Percentiles rank a stretch among this genome's conserved stretches.
phyloP scores from a whole-genome alignment of 2,113 vertebrate species.

The Tichodroma muraria region DNA sequence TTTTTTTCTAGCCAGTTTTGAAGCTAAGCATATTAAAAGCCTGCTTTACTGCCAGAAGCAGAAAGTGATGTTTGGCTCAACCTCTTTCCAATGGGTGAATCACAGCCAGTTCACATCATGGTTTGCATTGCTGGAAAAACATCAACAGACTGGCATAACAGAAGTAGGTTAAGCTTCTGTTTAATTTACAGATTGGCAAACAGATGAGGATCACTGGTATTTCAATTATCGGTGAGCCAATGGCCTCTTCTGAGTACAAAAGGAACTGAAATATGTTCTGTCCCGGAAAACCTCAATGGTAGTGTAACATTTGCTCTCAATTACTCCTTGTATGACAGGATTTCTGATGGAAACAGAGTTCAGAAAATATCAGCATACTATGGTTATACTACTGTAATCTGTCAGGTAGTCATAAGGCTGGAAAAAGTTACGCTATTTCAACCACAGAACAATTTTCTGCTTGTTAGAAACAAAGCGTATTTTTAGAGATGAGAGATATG shows the following conservation, averaged over 20 bases:
- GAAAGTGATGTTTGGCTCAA: neutral
- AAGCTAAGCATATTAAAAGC: neutral
- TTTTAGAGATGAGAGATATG: neutral
- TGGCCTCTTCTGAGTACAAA: neutral
- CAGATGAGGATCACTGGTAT: constrained; percentile 4
- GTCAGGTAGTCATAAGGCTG: neutral
- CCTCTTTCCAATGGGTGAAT: neutral
- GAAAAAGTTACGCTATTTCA: neutral
- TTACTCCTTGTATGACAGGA: constrained; percentile 15
- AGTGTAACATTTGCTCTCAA: neutral
- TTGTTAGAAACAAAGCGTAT: neutral
- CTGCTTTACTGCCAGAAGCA: neutral
- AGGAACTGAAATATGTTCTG: neutral
- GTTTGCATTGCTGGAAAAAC: neutral
- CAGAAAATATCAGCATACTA: neutral
- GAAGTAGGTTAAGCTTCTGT: constrained; percentile 37
- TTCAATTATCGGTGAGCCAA: constrained; percentile 11
- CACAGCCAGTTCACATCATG: neutral
- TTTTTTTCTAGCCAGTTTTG: neutral
- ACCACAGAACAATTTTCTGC: neutral
- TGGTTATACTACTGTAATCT: neutral
- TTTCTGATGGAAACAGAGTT: constrained; percentile 17
- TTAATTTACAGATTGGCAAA: constrained; percentile 34
- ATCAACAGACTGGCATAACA: neutral
- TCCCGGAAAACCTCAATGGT: neutral